A percentile compares a stretch with the other conserved stretches of the same genome.
These are phyloP conservation scores for Sphaeramia orbicularis DNA, from an alignment of 2,797 vertebrate species.

Conservation along the genomic window DNA sequence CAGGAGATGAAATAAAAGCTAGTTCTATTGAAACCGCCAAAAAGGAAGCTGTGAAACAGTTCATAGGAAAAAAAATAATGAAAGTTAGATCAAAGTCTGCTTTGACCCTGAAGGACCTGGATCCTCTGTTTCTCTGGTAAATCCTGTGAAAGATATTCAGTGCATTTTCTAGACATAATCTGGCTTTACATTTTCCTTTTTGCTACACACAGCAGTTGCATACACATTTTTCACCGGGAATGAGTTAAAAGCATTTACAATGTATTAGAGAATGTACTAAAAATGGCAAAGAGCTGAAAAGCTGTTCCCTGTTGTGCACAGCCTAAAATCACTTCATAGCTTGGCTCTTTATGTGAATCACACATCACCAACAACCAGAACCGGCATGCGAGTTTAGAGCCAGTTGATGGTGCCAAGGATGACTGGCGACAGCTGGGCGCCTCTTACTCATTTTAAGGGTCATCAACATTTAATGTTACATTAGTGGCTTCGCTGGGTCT, in stretches of 20 bases:
- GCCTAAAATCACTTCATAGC: not conserved
- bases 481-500: conserved; percentile 72
- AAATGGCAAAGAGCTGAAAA: conserved; percentile 19
- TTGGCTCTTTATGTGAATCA: conserved; percentile 30
- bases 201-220: conserved; percentile 9
- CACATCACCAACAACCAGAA: conserved; percentile 57
- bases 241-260: conserved; percentile 15
- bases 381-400: conserved; percentile 42
- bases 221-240: conserved; percentile 1
- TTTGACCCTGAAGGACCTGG: conserved; percentile 37
- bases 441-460: conserved; percentile 80
- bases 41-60: conserved; percentile 20
- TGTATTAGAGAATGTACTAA: conserved; percentile 18
- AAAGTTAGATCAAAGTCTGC: conserved; percentile 51
- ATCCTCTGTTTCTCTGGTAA: conserved; percentile 3
- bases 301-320: not conserved
- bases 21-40: conserved; percentile 19
- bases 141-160: conserved; percentile 22
- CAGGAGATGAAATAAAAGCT: conserved; percentile 59
- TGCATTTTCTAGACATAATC: conserved; percentile 38
- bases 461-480: conserved; percentile 82
- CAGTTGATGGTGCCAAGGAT: conserved; percentile 70
- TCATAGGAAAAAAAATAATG: not conserved
- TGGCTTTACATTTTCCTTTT: conserved; percentile 32
- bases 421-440: conserved; percentile 77